Evolutionary conservation across 2,113 vertebrate species (phyloP), one percentile per base, ranked within the genome.

Genomic region (Porphyrio hochstetteri): DNA sequence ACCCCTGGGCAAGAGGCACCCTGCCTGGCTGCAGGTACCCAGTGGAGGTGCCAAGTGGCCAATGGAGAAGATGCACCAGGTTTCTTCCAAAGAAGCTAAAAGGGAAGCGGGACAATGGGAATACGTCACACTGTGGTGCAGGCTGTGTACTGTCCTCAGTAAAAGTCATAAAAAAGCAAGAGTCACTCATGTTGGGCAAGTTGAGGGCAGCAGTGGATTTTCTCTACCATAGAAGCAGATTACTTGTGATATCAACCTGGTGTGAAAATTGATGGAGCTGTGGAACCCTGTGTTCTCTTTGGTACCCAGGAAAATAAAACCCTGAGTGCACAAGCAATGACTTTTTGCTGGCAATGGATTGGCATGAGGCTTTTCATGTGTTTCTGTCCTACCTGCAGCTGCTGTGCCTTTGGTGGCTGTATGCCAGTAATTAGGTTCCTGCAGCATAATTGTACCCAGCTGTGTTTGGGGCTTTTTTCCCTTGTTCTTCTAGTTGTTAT

Each of bases 261-360:
- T 48, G 38, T 80, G 85, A 82, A 80, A 72, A 55, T 40, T 67
- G 8, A 8, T 6, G 28, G 38, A 89, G 77, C 48, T 82, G 1
- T 11, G 44, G 53, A 82, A 27, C 7, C 7, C 9, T 10, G 3
- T 11, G 6, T 71, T 5, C 18, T 13, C 44, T 57, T 24, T 35
- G 29, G 27, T 56, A 3, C 3, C 13, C 24, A 36, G 48, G 56
- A 91, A 93, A 75, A 68, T 16, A 65, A 87, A 69, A 14, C 2
- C 18, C 38, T 0, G 0, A 55, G 19, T 0, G 0, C 13, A 16
- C 9, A 48, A 57, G 8, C 31, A 71, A 53, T 31, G 67, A 20
- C 44, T 48, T 59, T 57, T 87, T 40, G 57, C 35, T 79, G 70
- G 40, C 42, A 65, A 21, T 35, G 40, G 70, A 31, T 64, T 27